Evolutionary conservation across 2,797 vertebrate genomes (phyloP).

Genomic region (Platalea minor): DNA sequence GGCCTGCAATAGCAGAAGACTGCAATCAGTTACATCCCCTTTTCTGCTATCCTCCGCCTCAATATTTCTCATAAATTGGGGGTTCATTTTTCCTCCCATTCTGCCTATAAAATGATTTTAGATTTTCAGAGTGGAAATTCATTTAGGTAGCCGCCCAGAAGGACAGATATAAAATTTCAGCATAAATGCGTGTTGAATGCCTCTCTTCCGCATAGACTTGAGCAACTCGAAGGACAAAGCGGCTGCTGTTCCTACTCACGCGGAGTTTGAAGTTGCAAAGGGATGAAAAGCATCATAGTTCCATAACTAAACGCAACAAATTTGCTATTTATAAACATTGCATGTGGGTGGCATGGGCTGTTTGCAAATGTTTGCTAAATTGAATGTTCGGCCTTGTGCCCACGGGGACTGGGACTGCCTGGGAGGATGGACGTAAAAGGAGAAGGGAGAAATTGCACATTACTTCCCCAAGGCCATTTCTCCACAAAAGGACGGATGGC

Average conservation of each 20-base stretch:
- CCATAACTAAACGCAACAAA: not conserved
- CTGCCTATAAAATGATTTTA: not conserved
- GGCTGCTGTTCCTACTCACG: not conserved
- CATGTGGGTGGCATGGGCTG: not conserved
- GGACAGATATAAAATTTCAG: not conserved
- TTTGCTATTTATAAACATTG: not conserved
- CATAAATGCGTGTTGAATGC: not conserved
- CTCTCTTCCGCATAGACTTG: not conserved
- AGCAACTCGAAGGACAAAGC: not conserved
- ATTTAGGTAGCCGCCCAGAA: not conserved
- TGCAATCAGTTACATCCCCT: not conserved
- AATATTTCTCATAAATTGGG: not conserved
- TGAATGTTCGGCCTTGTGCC: not conserved
- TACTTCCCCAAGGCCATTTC: not conserved
- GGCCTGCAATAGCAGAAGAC: not conserved
- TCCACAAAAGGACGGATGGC: not conserved
- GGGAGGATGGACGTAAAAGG: not conserved
- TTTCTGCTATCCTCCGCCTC: not conserved
- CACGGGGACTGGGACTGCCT: not conserved
- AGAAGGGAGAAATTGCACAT: not conserved
- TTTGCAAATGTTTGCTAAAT: slow-evolving; percentile 1
- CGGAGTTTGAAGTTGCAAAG: not conserved
- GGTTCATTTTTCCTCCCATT: not conserved
- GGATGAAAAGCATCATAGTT: slow-evolving; percentile 24
- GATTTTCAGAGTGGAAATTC: not conserved